phyloP scores from a whole-genome alignment of 2,797 vertebrate species.

The Microctenopoma stevenorrisi region DNA sequence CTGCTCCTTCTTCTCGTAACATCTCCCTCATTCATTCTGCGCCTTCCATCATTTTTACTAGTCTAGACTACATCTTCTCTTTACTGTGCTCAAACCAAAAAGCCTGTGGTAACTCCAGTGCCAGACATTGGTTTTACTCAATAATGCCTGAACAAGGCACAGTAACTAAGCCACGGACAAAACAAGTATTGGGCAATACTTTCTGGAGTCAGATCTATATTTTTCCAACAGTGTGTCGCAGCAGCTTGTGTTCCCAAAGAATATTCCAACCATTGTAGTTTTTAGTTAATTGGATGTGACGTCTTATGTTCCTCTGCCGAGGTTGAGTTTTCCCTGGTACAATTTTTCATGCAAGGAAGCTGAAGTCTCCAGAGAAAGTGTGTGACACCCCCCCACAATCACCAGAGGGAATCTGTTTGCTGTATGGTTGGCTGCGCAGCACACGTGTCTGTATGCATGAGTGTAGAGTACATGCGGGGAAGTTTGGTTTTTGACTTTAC shows the following conservation, averaged over 20 bases:
- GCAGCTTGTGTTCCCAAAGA: slow-evolving; percentile 53
- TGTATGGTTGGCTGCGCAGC: slow-evolving; percentile 16
- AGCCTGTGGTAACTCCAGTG: slow-evolving; percentile 35
- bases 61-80: slow-evolving; percentile 33
- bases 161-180: slow-evolving; percentile 27
- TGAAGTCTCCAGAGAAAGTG: slow-evolving; percentile 42
- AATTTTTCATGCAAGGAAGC: slow-evolving; percentile 24
- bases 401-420: background rate
- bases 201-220: slow-evolving; percentile 53
- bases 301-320: slow-evolving; percentile 46
- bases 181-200: slow-evolving; percentile 59
- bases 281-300: slow-evolving; percentile 60
- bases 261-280: slow-evolving; percentile 45
- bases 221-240: slow-evolving; percentile 50
- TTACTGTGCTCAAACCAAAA: slow-evolving; percentile 44
- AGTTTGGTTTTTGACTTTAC: slow-evolving; percentile 50
- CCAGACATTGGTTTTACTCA: slow-evolving; percentile 55
- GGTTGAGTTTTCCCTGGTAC: slow-evolving; percentile 44
- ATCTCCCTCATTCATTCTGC: slow-evolving; percentile 15
- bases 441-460: slow-evolving; percentile 33
- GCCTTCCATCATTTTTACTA: slow-evolving; percentile 24
- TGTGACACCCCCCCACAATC: background rate
- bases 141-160: slow-evolving; percentile 56
- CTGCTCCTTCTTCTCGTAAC: slow-evolving; percentile 14
- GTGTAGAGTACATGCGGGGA: slow-evolving; percentile 16